Evolutionary conservation across 2,888 invertebrate species (phyloP), one percentile per base, ranked within the genome.

Genomic region (Leucophenga maculata): DNA sequence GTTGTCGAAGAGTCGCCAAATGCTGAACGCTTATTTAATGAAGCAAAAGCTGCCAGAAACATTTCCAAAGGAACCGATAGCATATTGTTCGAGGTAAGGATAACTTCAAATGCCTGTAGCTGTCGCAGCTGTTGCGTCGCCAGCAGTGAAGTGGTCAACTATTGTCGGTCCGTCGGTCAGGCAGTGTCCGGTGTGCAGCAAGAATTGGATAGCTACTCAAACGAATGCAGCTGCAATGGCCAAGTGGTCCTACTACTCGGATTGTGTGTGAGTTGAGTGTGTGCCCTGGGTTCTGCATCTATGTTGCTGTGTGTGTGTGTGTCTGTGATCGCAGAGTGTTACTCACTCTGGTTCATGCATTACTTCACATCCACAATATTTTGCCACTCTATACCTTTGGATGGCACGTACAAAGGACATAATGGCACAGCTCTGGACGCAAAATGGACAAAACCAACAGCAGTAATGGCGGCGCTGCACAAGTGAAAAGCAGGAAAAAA

Each of bases 351-450:
- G n/a, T 64, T 64, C 44, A 57, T 59, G 65, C 65, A 69, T 69
- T 65, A 44, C 60, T 65, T 67, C 69, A 69, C 67, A 71, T 69
- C 18, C 54, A 55, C 70, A 48, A 66, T 65, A 65, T 57, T 57
- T 69, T 65, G 55, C 46, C 64, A 48, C 48, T 16, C 55, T 31
- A 20, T 20, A 55, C 57, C 26, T 59, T 65, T 64, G 52, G 52
- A 71, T 59, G 67, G 67, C 72, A 72, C 69, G 74, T 75, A 71
- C 68, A 64, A 71, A 67, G 66, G 64, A 71, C 59, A 71, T 67
- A 69, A 71, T 62, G 55, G 46, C 59, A 69, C 57, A 57, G 46
- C 59, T 55, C 59, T 59, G 67, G 46, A 67, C 26, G 20, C 4
- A 14, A 48, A 44, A 31, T 22, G 67, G 31, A 59, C 18, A 46